These are phyloP conservation scores for Plumapathes pennacea DNA, from an alignment of 92 coral and sea anemone genomes.

Conservation along the genomic window DNA sequence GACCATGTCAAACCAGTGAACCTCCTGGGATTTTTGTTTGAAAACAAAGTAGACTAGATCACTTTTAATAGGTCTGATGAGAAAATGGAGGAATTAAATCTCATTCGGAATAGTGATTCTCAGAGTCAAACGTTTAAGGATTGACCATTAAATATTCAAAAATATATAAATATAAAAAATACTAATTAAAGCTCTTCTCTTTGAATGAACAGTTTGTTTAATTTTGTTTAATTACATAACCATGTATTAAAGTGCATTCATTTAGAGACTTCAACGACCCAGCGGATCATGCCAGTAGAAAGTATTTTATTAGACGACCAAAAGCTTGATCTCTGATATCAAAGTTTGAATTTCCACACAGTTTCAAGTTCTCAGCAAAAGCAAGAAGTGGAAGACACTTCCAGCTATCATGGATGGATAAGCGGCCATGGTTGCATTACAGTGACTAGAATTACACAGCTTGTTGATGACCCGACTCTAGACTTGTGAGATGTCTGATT, in stretches of 20 bases:
- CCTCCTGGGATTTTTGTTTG: slow-evolving; percentile 16
- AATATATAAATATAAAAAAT: no score
- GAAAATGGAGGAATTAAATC: no score
- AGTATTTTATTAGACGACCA: slow-evolving; percentile 15
- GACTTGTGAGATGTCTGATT: no score
- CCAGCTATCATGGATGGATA: neutral
- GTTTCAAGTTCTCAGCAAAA: neutral
- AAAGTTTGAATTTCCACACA: neutral
- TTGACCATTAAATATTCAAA: no score
- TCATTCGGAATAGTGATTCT: no score
- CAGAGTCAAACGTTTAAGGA: no score
- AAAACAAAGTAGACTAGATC: slow-evolving; percentile 6
- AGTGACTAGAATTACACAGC: no score
- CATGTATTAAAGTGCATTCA: slow-evolving; percentile 5
- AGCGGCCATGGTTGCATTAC: no score
- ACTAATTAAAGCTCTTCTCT: no score
- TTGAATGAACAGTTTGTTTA: slow-evolving; percentile 1
- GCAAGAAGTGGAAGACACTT: neutral
- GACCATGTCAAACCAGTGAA: slow-evolving; percentile 10
- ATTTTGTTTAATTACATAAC: slow-evolving; percentile 5
- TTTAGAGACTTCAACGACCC: slow-evolving; percentile 8
- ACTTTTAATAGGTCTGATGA: slow-evolving; percentile 2
- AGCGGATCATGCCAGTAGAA: slow-evolving; percentile 16
- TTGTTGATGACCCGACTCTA: no score
- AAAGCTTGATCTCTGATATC: slow-evolving; percentile 13